Conservation (phyloP, 2,113 vertebrate species). For the Nipponia nippon region DNA sequence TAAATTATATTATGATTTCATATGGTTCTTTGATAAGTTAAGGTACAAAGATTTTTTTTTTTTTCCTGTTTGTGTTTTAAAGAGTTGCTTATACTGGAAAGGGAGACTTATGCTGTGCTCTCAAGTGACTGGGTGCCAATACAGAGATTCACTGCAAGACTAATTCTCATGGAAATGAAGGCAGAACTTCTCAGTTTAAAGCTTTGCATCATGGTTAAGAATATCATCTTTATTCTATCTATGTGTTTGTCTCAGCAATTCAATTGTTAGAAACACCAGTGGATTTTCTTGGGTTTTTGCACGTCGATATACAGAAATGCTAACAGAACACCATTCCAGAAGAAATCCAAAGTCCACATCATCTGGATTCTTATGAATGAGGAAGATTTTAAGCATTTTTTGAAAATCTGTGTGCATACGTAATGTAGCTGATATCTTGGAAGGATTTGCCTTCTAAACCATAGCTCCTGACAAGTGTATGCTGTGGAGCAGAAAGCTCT, state of each 20-base stretch:
- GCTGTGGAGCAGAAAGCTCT: not conserved
- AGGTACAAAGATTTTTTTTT: not conserved
- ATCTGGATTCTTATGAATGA: not conserved
- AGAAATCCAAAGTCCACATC: not conserved
- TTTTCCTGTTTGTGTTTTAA: not conserved
- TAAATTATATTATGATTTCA: not conserved
- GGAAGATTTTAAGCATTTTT: not conserved
- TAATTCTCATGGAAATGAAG: not conserved
- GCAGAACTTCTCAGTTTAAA: not conserved
- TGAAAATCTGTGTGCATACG: not conserved
- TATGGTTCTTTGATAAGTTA: not conserved
- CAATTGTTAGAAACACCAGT: not conserved
- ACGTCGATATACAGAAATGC: not conserved
- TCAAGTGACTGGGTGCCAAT: not conserved
- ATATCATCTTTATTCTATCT: not conserved
- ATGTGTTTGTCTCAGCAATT: not conserved
- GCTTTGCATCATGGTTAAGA: not conserved
- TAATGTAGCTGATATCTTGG: not conserved
- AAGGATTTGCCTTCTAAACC: not conserved
- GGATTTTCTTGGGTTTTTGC: not conserved
- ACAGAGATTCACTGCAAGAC: not conserved
- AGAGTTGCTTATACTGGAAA: not conserved
- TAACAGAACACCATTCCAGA: not conserved
- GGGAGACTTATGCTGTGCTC: not conserved
- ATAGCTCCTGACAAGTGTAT: not conserved